Base-by-base conservation (phyloP, 2,113 vertebrate species). In the Myotis davidii region DNA sequence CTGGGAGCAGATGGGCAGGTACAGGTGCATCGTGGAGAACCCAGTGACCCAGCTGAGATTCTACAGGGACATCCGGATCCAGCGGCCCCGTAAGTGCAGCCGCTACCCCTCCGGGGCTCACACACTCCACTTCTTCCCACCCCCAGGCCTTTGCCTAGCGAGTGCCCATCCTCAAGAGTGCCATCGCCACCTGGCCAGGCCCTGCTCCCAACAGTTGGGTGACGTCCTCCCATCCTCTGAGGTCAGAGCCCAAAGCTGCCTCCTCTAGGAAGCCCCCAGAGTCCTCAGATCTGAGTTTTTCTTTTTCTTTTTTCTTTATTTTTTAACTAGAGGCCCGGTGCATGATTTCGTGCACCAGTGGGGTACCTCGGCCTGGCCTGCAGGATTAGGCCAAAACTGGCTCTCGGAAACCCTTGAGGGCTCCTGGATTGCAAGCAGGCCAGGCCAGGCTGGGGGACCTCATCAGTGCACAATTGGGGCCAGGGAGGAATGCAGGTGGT, bases 1-100 rank as follows among this genome's bases (percentile, higher is more conserved):
- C 37, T 78, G 79, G 91, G 72, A 89, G 11, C 85, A 90, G 52
- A 82, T 83, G 85, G 95, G 94, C 52, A 34, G 6, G 3, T 95
- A 95, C 78, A 50, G 52, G 10, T 94, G 93, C 45, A 18, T 67
- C 1, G 42, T 56, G 17, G 50, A 65, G 32, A 93, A 88, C 48
- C 27, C 32, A 0, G 13, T 6, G 50, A 8, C 79, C n/a, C 91
- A 83, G 61, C 2, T 94, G 52, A 11, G 25, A 37, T 6, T 86
- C 7, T 89, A 89, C 4, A 12, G 20, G 6, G 29, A 89, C 2
- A 1, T 61, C 32, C 20, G 37, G 13, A 23, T 94, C 67, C 78
- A 12, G 45, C n/a, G 4, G 2, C 69, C 61, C 6, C 0, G 52
- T 94, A 34, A 92, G 88, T 87, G 23, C n/a, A 50, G 27, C 27